Percentiles rank a stretch among this genome's conserved stretches.
Evolutionary conservation across 1,140 invertebrate genomes (phyloP).

Genomic region (Drosophila lacertosa): DNA sequence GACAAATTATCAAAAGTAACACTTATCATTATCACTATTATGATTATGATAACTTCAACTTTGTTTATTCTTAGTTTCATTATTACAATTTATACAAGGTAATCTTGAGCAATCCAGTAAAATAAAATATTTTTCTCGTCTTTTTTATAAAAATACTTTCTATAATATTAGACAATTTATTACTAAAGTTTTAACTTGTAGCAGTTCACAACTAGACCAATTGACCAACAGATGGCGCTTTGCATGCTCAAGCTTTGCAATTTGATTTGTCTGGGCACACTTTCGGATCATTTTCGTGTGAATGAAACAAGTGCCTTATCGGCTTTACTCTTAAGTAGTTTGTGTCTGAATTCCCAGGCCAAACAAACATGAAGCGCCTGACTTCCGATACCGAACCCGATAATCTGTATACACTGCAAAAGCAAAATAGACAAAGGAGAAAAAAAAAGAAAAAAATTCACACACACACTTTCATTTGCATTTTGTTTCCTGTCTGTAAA

Average conservation of each 20-base stretch:
- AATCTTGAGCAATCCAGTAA: too few species aligned
- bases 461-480: conserved; percentile 14
- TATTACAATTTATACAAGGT: too few species aligned
- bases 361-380: too few species aligned
- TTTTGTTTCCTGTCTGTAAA: conserved; percentile 25
- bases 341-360: not conserved
- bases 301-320: not conserved
- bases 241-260: not conserved
- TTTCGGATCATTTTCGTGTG: not conserved
- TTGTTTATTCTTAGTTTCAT: too few species aligned
- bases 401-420: not conserved
- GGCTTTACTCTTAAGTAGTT: not conserved
- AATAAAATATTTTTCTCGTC: too few species aligned
- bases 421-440: not conserved
- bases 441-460: not conserved
- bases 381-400: too few species aligned
- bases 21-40: not conserved
- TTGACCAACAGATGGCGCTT: not conserved
- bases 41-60: too few species aligned
- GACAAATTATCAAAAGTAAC: not conserved
- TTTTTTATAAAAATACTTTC: too few species aligned
- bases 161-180: too few species aligned
- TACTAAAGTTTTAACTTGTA: too few species aligned
- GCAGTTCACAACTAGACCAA: too few species aligned
- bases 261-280: not conserved